Base-by-base conservation (phyloP, 2,888 invertebrate genomes). In the Xanthorhoe spadicearia region DNA sequence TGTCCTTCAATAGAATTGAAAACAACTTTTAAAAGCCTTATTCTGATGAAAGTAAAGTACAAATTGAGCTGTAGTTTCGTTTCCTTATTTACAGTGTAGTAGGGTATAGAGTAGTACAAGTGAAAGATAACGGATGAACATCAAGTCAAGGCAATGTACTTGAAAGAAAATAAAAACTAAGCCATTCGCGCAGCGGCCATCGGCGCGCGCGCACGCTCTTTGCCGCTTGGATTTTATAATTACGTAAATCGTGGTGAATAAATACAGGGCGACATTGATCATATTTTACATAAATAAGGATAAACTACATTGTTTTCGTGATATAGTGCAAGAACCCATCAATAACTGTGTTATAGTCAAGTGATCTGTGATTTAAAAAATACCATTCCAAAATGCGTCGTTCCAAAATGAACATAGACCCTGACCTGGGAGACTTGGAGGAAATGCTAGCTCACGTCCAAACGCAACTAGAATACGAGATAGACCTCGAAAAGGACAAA, bases 381-480 rank as follows among this genome's bases (percentile, higher is more conserved):
- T 43, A 43, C 38, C 1, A 38, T 53, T 65, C 58, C 55, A 63
- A 38, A 61, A 92, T 92, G 92, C 86, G 92, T 58, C 87, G 91
- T 5, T 77, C 81, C 46, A 92, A 89, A 71, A 76, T 91, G 75
- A 89, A 84, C 38, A 72, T 90, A 9, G 89, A 91, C 70, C 93
- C 93, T 1, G 93, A 93, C 72, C 71, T 93, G 51, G 92, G 92
- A 0, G 93, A 93, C 61, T 68, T 93, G 9, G 93, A 93, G 65
- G 92, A 93, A 70, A 93, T 93, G 93, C 76, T 93, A 18, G 93
- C 93, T 0, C 87, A 90, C 71, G 93, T 93, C 0, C 93, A 93
- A 64, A 89, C 83, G 0, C 93, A 93, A 66, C 70, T 93, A 6
- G 93, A 93, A 71, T 84, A 91, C 61, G 93, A 93, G 72, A 92